Base-by-base conservation (phyloP, 2,888 invertebrate genomes). In the Spicauda simplicius region DNA sequence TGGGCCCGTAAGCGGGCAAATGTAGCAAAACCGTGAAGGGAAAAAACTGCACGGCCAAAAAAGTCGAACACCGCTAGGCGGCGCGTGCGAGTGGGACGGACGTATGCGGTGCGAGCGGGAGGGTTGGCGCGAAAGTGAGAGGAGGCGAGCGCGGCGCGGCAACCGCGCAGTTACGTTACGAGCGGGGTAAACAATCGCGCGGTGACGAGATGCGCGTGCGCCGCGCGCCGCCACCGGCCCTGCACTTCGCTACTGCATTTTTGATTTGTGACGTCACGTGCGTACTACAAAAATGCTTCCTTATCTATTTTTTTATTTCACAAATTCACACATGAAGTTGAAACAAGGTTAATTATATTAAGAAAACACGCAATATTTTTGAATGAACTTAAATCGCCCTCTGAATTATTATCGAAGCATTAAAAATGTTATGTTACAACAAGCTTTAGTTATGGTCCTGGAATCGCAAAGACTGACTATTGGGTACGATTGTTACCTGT, bases 1-100 rank as follows among this genome's bases (percentile, higher is more conserved):
- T 85, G 76, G 76, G 75, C 78, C 83, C 85, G 86, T 86, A 86
- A 86, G 77, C 81, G 81, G 83, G 83, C 81, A 84, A 83, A 88
- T 84, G 65, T 58, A 65, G 84, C 80, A 84, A 84, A 87, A 84
- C 84, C 84, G 82, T 85, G 85, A 86, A 86, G 82, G 88, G 87
- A 87, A 90, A 88, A 90, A 91, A 88, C 84, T 86, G 87, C 89
- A 88, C 79, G 81, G 83, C 87, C 90, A 90, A 93, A 92, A 92
- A 93, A 91, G 86, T 89, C 86, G 88, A 88, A 87, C 90, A 93
- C 92, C 92, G 92, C 91, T 91, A 92, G 83, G 82, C 83, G 57
- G 64, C 53, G 64, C 8, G 64, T 37, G 60, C 60, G 85, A 90
- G 80, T 72, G 81, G 74, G 90, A 90, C 80, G 77, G 76, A 64